Conservation (phyloP, 2,797 vertebrate genomes). For the Leuciscus waleckii region DNA sequence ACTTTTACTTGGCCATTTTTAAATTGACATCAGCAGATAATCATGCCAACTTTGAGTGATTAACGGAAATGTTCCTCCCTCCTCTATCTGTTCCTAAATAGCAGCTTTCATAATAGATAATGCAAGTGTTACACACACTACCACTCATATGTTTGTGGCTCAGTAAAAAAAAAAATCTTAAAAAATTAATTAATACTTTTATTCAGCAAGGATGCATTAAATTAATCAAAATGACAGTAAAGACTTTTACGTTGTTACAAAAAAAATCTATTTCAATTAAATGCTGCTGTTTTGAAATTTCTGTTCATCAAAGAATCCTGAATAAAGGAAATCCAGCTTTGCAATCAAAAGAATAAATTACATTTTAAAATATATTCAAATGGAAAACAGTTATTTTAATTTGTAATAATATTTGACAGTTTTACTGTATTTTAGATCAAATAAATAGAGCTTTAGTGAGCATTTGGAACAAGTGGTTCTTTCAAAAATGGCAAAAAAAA, state of each 20-base stretch:
- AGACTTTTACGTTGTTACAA: neutral
- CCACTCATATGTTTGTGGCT: neutral
- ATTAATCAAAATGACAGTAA: neutral
- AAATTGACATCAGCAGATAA: slow-evolving; percentile 15
- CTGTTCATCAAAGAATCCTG: neutral
- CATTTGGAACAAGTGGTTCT: neutral
- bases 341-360: neutral
- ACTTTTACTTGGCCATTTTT: neutral
- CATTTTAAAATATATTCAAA: neutral
- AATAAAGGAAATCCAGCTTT: neutral
- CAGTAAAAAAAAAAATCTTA: too few species aligned
- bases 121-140: neutral
- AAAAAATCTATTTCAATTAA: neutral
- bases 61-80: neutral
- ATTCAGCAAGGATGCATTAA: neutral
- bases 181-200: neutral
- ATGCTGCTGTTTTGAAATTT: neutral
- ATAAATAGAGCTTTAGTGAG: neutral
- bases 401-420: neutral
- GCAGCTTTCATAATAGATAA: neutral
- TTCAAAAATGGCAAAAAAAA: neutral
- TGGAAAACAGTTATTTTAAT: neutral
- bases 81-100: slow-evolving; percentile 1
- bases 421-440: neutral
- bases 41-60: slow-evolving; percentile 1